These are phyloP conservation scores for Congeria kusceri DNA, from an alignment of 2,888 invertebrate species.

Conservation along the genomic window DNA sequence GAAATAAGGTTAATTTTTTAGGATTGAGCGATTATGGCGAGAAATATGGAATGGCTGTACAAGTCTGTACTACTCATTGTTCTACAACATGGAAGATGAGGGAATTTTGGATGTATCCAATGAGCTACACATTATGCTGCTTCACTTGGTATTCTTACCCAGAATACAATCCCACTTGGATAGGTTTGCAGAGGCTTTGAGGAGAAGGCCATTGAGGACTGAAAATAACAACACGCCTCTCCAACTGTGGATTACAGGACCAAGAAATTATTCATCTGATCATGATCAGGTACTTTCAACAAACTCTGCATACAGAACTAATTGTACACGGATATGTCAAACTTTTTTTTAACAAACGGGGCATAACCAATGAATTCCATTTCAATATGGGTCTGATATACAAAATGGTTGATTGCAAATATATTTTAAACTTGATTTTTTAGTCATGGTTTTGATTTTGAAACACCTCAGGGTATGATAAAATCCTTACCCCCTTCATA, in stretches of 20 bases:
- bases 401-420: neutral
- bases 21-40: constrained; percentile 45
- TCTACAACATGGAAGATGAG: too few relatives aligned
- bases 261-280: constrained; percentile 16
- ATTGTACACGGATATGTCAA: constrained; percentile 12
- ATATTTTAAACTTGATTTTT: neutral
- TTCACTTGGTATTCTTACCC: constrained; percentile 30
- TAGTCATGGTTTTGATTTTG: too few relatives aligned
- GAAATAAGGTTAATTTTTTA: constrained; percentile 7
- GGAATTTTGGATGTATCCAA: constrained; percentile 14
- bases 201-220: constrained; percentile 27
- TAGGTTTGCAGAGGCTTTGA: constrained; percentile 34
- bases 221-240: constrained; percentile 29
- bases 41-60: constrained; percentile 47
- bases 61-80: constrained; percentile 25
- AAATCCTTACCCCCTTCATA: too few relatives aligned
- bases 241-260: constrained; percentile 41
- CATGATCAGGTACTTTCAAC: constrained; percentile 16
- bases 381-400: neutral
- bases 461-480: too few relatives aligned
- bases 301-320: neutral
- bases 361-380: neutral
- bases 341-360: neutral
- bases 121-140: constrained; percentile 35
- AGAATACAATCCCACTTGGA: constrained; percentile 40